These are phyloP conservation scores for Nannoperca obscura DNA, from an alignment of 2,797 vertebrate species.

Conservation along the genomic window DNA sequence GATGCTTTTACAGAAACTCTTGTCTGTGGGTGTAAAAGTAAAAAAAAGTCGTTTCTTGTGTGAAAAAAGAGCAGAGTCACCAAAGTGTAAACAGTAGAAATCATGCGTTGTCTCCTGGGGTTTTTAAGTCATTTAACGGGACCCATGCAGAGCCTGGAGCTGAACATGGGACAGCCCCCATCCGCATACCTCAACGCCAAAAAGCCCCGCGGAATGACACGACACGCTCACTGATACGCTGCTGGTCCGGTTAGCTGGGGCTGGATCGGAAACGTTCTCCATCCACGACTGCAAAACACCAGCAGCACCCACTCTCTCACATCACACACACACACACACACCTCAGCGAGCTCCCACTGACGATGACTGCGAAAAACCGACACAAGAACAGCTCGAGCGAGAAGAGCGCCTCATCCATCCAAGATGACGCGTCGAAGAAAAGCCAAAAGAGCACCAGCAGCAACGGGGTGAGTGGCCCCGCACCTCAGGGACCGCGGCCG, in stretches of 20 bases:
- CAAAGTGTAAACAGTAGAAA: not conserved
- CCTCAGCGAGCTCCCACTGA: conserved; percentile 17
- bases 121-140: conserved; percentile 14
- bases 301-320: conserved; percentile 20
- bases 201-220: conserved; percentile 75
- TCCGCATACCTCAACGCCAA: conserved; percentile 77
- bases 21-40: not conserved
- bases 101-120: conserved; percentile 32
- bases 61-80: accelerated
- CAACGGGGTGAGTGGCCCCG: conserved; percentile 63
- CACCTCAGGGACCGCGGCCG: conserved; percentile 56
- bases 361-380: conserved; percentile 81
- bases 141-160: conserved; percentile 25
- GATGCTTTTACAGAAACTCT: conserved; percentile 1
- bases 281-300: conserved; percentile 70
- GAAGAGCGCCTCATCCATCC: conserved; percentile 60
- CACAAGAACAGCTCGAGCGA: conserved; percentile 76
- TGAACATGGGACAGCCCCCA: conserved; percentile 72
- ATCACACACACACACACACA: conserved; percentile 5
- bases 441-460: conserved; percentile 62
- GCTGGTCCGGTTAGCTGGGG: conserved; percentile 52
- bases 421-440: conserved; percentile 78
- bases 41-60: not conserved
- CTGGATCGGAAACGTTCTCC: conserved; percentile 56
- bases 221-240: conserved; percentile 84